These are phyloP conservation scores for Colistium nudipinnis DNA, from an alignment of 2,113 vertebrate genomes.

Conservation along the genomic window DNA sequence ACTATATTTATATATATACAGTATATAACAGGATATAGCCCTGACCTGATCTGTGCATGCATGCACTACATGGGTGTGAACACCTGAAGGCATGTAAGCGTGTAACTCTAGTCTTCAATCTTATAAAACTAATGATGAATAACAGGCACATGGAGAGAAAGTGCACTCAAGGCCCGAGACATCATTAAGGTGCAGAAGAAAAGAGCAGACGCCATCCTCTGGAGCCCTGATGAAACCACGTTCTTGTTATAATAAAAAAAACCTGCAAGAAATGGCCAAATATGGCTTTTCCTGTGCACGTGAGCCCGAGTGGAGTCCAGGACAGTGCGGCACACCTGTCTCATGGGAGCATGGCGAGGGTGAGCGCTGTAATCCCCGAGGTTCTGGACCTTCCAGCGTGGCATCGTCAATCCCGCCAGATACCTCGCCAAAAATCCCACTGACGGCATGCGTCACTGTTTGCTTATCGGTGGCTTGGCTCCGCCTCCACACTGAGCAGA, in stretches of 20 bases:
- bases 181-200: background rate
- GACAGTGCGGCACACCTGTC: conserved; percentile 8
- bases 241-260: conserved; percentile 24
- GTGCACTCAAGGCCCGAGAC: background rate
- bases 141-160: conserved; percentile 7
- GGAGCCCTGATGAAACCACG: background rate
- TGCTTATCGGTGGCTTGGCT: conserved; percentile 44
- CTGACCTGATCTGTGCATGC: conserved; percentile 7
- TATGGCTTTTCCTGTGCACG: background rate
- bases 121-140: conserved; percentile 6
- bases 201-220: background rate
- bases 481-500: conserved; percentile 33
- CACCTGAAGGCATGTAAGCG: conserved; percentile 26
- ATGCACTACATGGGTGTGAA: background rate
- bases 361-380: conserved; percentile 64
- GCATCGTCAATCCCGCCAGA: conserved; percentile 57
- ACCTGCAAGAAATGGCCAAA: conserved; percentile 23
- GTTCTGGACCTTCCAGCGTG: conserved; percentile 47
- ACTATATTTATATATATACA: too few relatives aligned
- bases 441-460: conserved; percentile 55
- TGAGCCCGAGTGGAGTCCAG: background rate
- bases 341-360: conserved; percentile 22
- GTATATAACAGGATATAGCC: too few relatives aligned
- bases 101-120: background rate
- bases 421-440: conserved; percentile 47